Evolutionary conservation across 2,113 vertebrate species (phyloP).

Genomic region (Micromys minutus): DNA sequence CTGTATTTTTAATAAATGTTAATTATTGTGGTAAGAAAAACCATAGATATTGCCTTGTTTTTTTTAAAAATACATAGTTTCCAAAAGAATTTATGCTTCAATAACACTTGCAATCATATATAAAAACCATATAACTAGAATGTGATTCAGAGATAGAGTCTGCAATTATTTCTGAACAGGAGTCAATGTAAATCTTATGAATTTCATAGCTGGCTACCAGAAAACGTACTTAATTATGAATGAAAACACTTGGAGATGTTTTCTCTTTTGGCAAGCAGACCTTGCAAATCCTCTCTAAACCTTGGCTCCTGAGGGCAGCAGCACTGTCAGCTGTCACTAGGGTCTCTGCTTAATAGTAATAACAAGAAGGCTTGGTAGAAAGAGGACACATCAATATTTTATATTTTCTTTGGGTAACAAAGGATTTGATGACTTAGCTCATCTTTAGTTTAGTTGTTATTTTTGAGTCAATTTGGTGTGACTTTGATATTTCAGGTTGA

Average conservation of each 20-base stretch:
- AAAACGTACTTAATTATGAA: slow-evolving; percentile 79
- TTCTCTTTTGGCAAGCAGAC: slow-evolving; percentile 44
- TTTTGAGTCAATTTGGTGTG: slow-evolving; percentile 1
- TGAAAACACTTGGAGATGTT: slow-evolving; percentile 78
- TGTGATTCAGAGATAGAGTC: slow-evolving; percentile 76
- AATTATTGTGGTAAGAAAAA: slow-evolving; percentile 23
- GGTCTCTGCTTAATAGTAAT: background rate
- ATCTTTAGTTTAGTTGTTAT: slow-evolving; percentile 62
- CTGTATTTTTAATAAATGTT: slow-evolving; percentile 7
- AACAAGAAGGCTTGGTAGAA: background rate
- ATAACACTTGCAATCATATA: slow-evolving; percentile 69
- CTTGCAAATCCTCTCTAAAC: slow-evolving; percentile 66
- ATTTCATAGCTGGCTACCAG: slow-evolving; percentile 79
- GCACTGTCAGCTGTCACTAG: background rate
- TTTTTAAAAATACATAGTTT: slow-evolving; percentile 58
- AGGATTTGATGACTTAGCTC: slow-evolving; percentile 16
- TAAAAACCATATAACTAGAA: slow-evolving; percentile 69
- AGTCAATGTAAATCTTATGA: slow-evolving; percentile 78
- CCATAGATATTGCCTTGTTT: background rate
- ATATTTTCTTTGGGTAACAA: slow-evolving; percentile 42
- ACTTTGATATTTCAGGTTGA: slow-evolving; percentile 41
- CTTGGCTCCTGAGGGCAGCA: background rate
- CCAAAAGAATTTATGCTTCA: slow-evolving; percentile 61
- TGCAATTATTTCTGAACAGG: slow-evolving; percentile 76
- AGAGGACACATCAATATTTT: background rate